phyloP scores from a whole-genome alignment of 2,888 invertebrate genomes.

The Brachyptera putata region DNA sequence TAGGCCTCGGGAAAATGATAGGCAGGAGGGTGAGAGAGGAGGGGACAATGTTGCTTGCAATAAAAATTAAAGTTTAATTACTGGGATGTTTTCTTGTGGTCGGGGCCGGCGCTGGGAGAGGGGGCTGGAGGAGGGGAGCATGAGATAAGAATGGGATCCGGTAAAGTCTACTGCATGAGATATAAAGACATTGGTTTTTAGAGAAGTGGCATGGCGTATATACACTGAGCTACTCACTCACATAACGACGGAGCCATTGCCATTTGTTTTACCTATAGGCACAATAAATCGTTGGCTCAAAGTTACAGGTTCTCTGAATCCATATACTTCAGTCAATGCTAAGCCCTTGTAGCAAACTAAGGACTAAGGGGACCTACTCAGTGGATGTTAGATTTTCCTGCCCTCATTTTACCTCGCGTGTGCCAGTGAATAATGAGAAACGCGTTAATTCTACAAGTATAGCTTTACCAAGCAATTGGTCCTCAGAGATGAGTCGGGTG shows the following conservation, averaged over 20 bases:
- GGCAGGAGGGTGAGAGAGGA: conserved; percentile 11
- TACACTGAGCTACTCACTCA: neutral
- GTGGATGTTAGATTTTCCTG: neutral
- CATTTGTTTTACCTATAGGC: conserved; percentile 4
- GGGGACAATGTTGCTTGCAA: conserved; percentile 23
- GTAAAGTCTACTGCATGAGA: no score
- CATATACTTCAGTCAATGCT: conserved; percentile 6
- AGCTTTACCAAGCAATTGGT: neutral
- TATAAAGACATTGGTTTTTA: neutral
- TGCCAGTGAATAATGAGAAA: conserved; percentile 19
- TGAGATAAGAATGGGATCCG: no score
- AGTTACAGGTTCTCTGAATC: neutral
- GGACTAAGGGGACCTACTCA: neutral
- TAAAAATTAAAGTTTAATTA: conserved; percentile 29
- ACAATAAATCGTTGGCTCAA: neutral
- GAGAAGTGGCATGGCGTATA: neutral
- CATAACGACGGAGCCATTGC: conserved; percentile 1
- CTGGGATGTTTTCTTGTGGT: conserved; percentile 21
- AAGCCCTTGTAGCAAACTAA: neutral
- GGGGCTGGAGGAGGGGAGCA: neutral
- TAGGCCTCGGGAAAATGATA: conserved; percentile 6
- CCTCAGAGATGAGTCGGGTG: conserved; percentile 4
- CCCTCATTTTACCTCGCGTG: neutral
- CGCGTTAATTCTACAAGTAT: neutral
- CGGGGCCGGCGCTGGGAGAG: neutral